Evolutionary conservation across 2,797 vertebrate genomes (phyloP), one percentile per base, ranked within the genome.

Genomic region (Sebastes umbrosus): DNA sequence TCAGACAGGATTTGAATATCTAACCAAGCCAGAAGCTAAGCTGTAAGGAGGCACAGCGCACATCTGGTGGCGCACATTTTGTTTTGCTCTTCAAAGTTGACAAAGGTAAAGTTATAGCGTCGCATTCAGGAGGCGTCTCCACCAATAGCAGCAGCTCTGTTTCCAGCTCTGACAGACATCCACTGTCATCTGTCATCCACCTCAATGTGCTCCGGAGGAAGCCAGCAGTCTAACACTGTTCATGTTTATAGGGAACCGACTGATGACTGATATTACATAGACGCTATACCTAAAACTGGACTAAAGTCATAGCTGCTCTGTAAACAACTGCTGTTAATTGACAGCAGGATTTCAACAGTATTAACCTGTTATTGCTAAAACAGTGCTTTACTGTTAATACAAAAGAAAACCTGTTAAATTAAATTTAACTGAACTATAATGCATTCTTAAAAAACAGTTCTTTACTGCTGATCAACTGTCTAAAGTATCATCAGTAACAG

Each of bases 21-120:
- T 78, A 90, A 90, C 95, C 92, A 96, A 93, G 95, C 95, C 89
- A 88, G 89, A 96, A 91, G 86, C 94, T 95, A 96, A 95, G 95
- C 95, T 87, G 68, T 24, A 77, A 34, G 32, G 32, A 64, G 57
- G 54, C 73, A 70, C 50, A 46, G 31, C 50, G 60, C 89, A 94
- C 95, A 96, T 96, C 95, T 95, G 95, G 90, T 90, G 89, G 79
- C 20, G 84, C 60, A 70, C 78, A 68, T 84, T 85, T 91, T 87
- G 9, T 91, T 85, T 88, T 83, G 71, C 69, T 62, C 69, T 13
- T 77, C 63, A 64, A 79, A 90, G 65, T 79, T 83, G 64, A 78
- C 69, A 68, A 75, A 88, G 75, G 85, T 88, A 69, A 88, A 86
- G 39, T 86, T 65, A 14, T 3, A 24, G 92, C 92, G 92, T 93